Base-by-base conservation (phyloP, 2,797 vertebrate species). In the Melanotaenia trifasciata region DNA sequence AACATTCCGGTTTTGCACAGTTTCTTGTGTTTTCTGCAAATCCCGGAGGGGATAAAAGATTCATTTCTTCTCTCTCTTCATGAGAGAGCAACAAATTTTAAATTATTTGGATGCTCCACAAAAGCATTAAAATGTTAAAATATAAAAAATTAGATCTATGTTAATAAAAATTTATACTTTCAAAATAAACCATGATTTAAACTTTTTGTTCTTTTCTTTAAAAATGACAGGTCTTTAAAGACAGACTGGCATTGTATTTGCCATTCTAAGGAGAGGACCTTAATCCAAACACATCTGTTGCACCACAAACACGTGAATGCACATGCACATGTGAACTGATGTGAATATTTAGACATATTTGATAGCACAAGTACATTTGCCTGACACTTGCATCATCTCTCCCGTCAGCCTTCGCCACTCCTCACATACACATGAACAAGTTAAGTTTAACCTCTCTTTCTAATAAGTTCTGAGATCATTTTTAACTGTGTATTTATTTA, bases 371-470 rank as follows among this genome's bases (percentile, higher is more conserved):
- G n/a, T 13, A 26, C 22, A 13, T 24, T 26, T 60, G 14, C 28
- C 50, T 64, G 60, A 60, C 70, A 74, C n/a, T 79, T 1, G 13
- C 43, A 72, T 61, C 74, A 43, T 73, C 43, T 79, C 65, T 20
- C 43, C 40, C 7, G 43, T 45, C 43, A 45, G 6, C 43, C 43
- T 20, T 20, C 43, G 20, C 20, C 43, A 45, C 43, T 45, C 43
- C 5, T 43, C 40, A 43, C 2, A 20, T 7, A 20, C 10, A 38
- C 36, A 18, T 45, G 40, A 45, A 45, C 40, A 20, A 45, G 43
- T 5, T 20, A 20, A 20, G 43, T 45, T 45, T 20, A 20, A 45
- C 0, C 43, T 43, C 40, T 45, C 43, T 45, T 45, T 45, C 43
- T 45, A 45, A 45, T 45, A 20, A 56, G 6, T 51, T 43, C 22